phyloP scores from a whole-genome alignment of 2,797 vertebrate genomes.

The Danio kyathit region DNA sequence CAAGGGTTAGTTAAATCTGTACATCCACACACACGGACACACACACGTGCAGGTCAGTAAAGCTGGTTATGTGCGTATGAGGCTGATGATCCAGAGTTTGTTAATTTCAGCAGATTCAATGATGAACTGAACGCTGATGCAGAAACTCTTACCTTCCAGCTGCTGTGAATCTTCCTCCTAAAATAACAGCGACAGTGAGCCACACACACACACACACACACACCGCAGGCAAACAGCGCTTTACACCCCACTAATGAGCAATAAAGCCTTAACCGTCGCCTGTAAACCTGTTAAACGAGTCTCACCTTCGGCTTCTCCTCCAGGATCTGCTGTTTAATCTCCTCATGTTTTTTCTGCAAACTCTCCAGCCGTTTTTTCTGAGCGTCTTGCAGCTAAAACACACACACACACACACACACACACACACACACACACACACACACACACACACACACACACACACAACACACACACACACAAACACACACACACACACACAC shows the following conservation, averaged over 20 bases:
- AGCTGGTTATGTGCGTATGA: too few species aligned
- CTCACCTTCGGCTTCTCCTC: slow-evolving; percentile 97
- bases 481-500: too few species aligned
- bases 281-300: not conserved
- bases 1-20: too few species aligned
- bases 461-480: too few species aligned
- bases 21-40: not conserved
- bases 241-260: not conserved
- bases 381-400: slow-evolving; percentile 90
- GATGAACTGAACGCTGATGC: slow-evolving; percentile 63
- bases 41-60: not conserved
- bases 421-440: too few species aligned
- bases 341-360: slow-evolving; percentile 93
- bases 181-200: slow-evolving; percentile 68
- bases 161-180: slow-evolving; percentile 69
- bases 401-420: slow-evolving; percentile 8
- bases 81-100: not conserved
- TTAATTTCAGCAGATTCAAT: not conserved
- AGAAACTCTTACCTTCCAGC: slow-evolving; percentile 71
- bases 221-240: not conserved
- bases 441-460: too few species aligned
- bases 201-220: too few species aligned
- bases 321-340: slow-evolving; percentile 93
- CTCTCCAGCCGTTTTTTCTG: slow-evolving; percentile 95
- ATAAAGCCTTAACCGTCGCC: too few species aligned